phyloP scores from a whole-genome alignment of 2,113 vertebrate genomes.

The Cynocephalus volans region DNA sequence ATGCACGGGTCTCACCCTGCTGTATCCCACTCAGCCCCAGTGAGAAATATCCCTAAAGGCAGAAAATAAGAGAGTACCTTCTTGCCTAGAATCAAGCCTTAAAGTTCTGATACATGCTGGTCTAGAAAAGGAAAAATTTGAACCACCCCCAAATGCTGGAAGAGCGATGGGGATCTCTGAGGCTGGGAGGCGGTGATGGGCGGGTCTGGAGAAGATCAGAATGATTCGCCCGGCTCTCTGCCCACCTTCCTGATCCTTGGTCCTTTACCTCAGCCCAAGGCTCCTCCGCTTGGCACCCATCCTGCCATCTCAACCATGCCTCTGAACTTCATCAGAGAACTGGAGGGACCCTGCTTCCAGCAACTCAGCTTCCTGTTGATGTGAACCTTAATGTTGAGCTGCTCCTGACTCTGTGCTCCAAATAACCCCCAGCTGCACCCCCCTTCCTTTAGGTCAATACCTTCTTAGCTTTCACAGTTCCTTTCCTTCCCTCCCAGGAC shows the following conservation, averaged over 20 bases:
- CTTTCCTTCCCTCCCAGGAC: background rate
- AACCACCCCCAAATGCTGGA: background rate
- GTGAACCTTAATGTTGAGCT: background rate
- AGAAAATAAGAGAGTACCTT: background rate
- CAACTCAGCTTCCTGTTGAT: background rate
- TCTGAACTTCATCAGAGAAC: background rate
- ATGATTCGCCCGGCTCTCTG: background rate
- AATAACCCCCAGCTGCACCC: background rate
- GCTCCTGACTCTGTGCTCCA: background rate
- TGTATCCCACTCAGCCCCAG: background rate
- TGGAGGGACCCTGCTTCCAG: background rate
- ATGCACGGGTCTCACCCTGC: accelerated
- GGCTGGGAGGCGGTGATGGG: background rate
- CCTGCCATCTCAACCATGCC: background rate
- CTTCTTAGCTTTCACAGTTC: background rate
- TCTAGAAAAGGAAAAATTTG: background rate
- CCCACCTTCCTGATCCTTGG: background rate
- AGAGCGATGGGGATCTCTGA: background rate
- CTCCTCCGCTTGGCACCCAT: accelerated
- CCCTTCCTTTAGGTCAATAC: background rate
- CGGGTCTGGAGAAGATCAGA: background rate
- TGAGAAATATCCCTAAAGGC: background rate
- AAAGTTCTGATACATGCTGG: background rate
- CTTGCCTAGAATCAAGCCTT: background rate
- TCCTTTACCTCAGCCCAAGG: background rate